A percentile compares a stretch with the other conserved stretches of the same genome.
Conservation (phyloP, 2,888 invertebrate genomes). For the Lepeophtheirus nordmannii region DNA sequence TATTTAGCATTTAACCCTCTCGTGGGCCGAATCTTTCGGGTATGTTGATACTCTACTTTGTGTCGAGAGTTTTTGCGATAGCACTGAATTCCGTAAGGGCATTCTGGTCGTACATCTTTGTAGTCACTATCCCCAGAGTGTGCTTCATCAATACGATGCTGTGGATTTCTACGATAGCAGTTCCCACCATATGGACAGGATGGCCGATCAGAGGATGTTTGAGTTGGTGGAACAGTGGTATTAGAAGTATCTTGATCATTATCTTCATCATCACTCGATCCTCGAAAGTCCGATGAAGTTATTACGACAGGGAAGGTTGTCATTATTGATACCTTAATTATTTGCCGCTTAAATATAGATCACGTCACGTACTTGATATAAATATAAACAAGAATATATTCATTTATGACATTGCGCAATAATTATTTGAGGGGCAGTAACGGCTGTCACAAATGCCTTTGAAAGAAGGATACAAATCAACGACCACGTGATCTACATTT, state of each 20-base stretch:
- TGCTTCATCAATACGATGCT: slow-evolving; percentile 44
- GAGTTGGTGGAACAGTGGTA: neutral
- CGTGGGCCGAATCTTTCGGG: slow-evolving; percentile 33
- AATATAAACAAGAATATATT: too few relatives aligned
- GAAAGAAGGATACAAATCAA: too few relatives aligned
- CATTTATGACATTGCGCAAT: too few relatives aligned
- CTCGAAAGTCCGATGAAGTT: neutral
- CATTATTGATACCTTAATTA: neutral
- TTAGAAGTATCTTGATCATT: neutral
- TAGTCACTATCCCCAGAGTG: slow-evolving; percentile 51
- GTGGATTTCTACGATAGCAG: slow-evolving; percentile 48
- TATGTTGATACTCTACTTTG: slow-evolving; percentile 39
- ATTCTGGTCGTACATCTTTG: slow-evolving; percentile 39
- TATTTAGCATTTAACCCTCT: slow-evolving; percentile 27
- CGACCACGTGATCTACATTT: too few relatives aligned
- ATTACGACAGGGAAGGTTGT: neutral
- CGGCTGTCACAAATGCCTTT: too few relatives aligned
- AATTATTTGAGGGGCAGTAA: too few relatives aligned
- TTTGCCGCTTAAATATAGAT: too few relatives aligned
- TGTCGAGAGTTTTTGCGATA: slow-evolving; percentile 45
- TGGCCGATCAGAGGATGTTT: neutral
- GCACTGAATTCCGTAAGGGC: slow-evolving; percentile 45
- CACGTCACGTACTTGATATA: too few relatives aligned
- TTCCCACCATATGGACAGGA: slow-evolving; percentile 46
- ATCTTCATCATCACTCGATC: neutral